Percentiles rank a stretch among this genome's conserved stretches.
phyloP scores from a whole-genome alignment of 2,888 invertebrate genomes.

The Aspidiotus destructor region DNA sequence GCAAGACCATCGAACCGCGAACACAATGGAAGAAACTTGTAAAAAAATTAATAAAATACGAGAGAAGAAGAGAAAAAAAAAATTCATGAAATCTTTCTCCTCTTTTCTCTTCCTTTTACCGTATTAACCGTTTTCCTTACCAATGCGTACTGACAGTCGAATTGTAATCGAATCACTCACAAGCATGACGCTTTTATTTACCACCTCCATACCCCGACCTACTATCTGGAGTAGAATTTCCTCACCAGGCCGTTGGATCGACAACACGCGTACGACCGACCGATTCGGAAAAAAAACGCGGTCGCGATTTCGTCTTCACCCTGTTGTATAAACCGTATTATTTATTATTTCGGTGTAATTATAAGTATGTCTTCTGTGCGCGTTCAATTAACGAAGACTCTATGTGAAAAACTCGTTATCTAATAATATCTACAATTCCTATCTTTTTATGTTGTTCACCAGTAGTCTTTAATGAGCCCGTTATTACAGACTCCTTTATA shows the following conservation, averaged over 20 bases:
- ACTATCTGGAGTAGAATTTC: too few relatives aligned
- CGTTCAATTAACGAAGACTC: conserved; percentile 32
- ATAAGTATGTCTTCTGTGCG: conserved; percentile 32
- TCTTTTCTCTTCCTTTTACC: too few relatives aligned
- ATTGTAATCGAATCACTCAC: too few relatives aligned
- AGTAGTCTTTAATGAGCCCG: conserved; percentile 25
- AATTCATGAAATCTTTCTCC: too few relatives aligned
- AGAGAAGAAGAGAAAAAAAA: not conserved
- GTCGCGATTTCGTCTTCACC: conserved; percentile 15
- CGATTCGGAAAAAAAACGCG: not conserved
- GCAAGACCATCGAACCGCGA: conserved; percentile 33
- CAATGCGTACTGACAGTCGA: too few relatives aligned
- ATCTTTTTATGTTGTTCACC: conserved; percentile 27
- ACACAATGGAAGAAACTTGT: conserved; percentile 32
- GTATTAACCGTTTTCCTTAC: too few relatives aligned
- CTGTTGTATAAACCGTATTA: conserved; percentile 26
- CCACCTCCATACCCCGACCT: too few relatives aligned
- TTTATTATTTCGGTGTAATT: conserved; percentile 29
- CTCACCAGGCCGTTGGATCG: too few relatives aligned
- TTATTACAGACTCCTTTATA: not conserved
- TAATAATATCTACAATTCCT: conserved; percentile 33
- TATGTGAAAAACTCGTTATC: conserved; percentile 33
- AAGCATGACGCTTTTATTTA: too few relatives aligned
- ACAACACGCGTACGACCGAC: too few relatives aligned
- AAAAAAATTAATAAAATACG: conserved; percentile 14